Percentiles rank a stretch among this genome's conserved stretches.
Conservation (phyloP, 2,888 invertebrate genomes). For the Phlogophora meticulosa region DNA sequence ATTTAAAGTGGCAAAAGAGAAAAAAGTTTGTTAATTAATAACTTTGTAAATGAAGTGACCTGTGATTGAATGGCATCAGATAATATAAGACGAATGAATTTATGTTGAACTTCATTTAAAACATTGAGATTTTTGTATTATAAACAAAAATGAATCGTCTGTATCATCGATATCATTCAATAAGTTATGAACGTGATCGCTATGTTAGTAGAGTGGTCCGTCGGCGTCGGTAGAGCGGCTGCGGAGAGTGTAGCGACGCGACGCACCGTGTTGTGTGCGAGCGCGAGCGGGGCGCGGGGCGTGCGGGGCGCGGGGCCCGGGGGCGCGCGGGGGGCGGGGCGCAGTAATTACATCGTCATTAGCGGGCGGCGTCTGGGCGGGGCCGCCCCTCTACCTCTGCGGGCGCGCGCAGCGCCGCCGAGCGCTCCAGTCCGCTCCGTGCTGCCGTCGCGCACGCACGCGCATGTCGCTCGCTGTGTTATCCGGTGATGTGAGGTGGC, state of each 20-base stretch:
- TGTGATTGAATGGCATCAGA: not conserved
- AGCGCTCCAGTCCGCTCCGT: constrained; percentile 88
- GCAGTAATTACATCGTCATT: constrained; percentile 82
- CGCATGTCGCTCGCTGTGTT: constrained; percentile 90
- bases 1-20: not conserved
- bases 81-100: not conserved
- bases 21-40: not conserved
- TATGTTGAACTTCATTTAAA: not conserved
- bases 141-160: not conserved
- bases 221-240: constrained; percentile 54
- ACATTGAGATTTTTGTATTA: not conserved
- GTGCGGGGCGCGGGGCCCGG: constrained; percentile 59
- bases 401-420: constrained; percentile 84
- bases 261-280: constrained; percentile 51
- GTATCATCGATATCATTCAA: constrained; percentile 12
- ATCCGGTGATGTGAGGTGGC: constrained; percentile 90
- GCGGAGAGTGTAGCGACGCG: constrained; percentile 62
- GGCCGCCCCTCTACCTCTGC: constrained; percentile 78
- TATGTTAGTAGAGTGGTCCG: constrained; percentile 41
- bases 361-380: constrained; percentile 86
- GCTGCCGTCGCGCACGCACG: constrained; percentile 92
- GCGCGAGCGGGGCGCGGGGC: constrained; percentile 53
- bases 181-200: constrained; percentile 31
- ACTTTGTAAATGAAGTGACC: not conserved
- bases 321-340: constrained; percentile 73